Evolutionary conservation across 2,888 invertebrate genomes (phyloP).

Genomic region (Rugalucina vietnamica): DNA sequence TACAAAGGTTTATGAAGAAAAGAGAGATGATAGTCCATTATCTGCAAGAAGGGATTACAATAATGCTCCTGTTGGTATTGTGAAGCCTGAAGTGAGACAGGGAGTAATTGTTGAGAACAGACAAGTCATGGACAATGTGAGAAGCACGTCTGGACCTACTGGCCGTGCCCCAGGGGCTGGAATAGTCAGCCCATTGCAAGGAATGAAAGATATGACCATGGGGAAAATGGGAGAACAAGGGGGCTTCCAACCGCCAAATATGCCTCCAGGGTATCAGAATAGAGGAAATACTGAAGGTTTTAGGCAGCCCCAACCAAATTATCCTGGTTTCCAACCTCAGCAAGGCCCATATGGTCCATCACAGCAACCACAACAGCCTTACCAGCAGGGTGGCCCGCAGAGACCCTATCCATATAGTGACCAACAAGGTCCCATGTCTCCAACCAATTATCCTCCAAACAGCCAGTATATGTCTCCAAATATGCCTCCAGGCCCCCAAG

Average conservation of each 20-base stretch:
- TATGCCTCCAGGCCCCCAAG: constrained; percentile 39
- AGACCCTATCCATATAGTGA: constrained; percentile 18
- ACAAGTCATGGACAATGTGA: constrained; percentile 45
- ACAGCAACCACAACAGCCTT: neutral
- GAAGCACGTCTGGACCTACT: constrained; percentile 14
- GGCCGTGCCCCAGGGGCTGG: constrained; percentile 17
- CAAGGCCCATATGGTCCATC: constrained; percentile 25
- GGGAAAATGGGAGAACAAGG: constrained; percentile 42
- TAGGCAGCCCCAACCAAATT: neutral
- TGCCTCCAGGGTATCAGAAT: constrained; percentile 4
- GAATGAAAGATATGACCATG: constrained; percentile 58
- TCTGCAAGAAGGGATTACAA: constrained; percentile 59
- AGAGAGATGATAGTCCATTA: constrained; percentile 48
- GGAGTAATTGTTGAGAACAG: constrained; percentile 63
- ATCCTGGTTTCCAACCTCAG: constrained; percentile 28
- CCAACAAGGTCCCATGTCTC: constrained; percentile 45
- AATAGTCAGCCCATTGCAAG: constrained; percentile 53
- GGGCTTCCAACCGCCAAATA: constrained; percentile 28
- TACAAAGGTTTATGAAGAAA: neutral
- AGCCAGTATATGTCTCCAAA: constrained; percentile 51
- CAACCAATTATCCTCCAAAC: constrained; percentile 46
- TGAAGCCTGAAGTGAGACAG: constrained; percentile 62
- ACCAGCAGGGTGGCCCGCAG: constrained; percentile 19
- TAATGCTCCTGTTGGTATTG: constrained; percentile 63
- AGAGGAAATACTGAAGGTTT: constrained; percentile 29